Evolutionary conservation across 2,888 invertebrate species (phyloP), one percentile per base, ranked within the genome.

Genomic region (Neocrepidodera transversa): DNA sequence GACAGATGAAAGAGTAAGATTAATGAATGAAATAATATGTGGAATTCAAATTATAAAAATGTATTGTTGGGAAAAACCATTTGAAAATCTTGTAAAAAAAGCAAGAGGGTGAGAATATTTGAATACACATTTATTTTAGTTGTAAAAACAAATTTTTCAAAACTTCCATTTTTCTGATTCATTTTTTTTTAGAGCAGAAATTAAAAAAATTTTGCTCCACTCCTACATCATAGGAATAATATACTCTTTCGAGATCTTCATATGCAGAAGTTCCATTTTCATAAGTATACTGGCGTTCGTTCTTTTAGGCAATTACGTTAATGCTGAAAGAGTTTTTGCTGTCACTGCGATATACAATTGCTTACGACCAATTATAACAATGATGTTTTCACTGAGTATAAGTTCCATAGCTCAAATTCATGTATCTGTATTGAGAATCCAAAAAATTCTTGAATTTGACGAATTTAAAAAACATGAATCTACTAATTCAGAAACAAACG

Each of bases 21-120:
- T n/a, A n/a, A n/a, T n/a, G 88, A 86, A 85, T 70, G 89, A 90
- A 78, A 85, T 89, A 40, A 85, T 92, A 48, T 82, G 83, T 11
- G 90, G 89, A 1, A 91, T 92, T 32, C 81, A 92, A 83, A 93
- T 95, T 1, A 93, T 97, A 66, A 97, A 97, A 83, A 95, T 97
- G 95, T 97, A 96, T 76, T 92, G 95, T 2, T 97, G 97, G 92
- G 97, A 97, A 77, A 90, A 88, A 68, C 92, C 95, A 0, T 96
- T 97, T 75, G 89, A 91, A 61, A 85, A 88, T 63, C 85, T 95
- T 10, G 89, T 96, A 1, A 86, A 87, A 4, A 77, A 85, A 50
- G 89, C 92, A 1, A 82, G 96, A 72, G 86, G 85, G 80, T 87
- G 85, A 69, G 89, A 35, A 23, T 4, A 23, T 23, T 23, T 23